Base-by-base conservation (phyloP, 2,888 invertebrate species). In the Amaurobius ferox region DNA sequence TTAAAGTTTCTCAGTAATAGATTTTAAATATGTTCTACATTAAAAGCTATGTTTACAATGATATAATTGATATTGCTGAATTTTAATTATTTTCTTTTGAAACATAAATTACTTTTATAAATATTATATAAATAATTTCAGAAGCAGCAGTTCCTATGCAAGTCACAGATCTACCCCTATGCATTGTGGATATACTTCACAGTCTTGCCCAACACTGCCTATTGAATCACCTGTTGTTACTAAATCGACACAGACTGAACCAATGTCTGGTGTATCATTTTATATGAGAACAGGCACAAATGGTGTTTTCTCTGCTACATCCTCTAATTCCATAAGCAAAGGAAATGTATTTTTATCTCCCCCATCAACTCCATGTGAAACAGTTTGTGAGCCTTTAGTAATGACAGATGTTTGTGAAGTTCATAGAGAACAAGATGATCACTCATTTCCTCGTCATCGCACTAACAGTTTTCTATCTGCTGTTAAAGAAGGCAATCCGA, bases 141-240 rank as follows among this genome's bases (percentile, higher is more conserved):
- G 87, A 48, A 87, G 78, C 32, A 78, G 73, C 55, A 83, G 78
- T 32, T 81, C 78, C 28, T 78, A 78, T 64, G 66, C 87, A 35
- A 88, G 88, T 67, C 86, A 86, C 39, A 83, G 67, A 23, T 88
- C 88, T 29, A 88, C 83, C 13, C 88, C 83, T 29, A 48, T 83
- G 35, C 88, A 88, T 77, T 73, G 79, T 68, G 68, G 71, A 29
- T 79, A 79, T 68, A 62, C 79, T 16, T 66, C 88, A 26, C 32
- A 77, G 19, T 88, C 88, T 19, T 88, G 88, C 29, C 88, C 88
- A n/a, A 83, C 83, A 26, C 74, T 88, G 16, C 88, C 88, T 16
- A 87, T 88, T 71, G 77, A 88, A 71, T 86, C 77, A 44, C 78
- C 88, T 16, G 73, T 83, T 13, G 79, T 87, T 30, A 86, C 87